phyloP scores from a whole-genome alignment of 2,797 vertebrate species.

The Galagoides demidoff region DNA sequence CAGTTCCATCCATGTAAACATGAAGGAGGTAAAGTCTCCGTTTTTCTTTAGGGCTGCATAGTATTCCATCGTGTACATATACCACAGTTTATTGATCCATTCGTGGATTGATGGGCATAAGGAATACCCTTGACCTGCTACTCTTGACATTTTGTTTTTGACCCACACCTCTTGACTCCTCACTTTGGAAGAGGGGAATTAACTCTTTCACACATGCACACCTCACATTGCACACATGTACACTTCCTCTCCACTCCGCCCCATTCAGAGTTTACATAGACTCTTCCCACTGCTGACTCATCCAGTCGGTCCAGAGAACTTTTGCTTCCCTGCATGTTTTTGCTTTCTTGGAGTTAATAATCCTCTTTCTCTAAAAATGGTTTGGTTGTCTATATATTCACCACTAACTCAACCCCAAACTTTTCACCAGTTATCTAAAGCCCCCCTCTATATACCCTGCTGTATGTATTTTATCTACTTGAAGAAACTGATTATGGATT shows the following conservation, averaged over 20 bases:
- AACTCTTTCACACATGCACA: neutral
- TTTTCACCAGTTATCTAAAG: neutral
- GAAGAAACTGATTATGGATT: neutral
- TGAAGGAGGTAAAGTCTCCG: no score
- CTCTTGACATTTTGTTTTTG: neutral
- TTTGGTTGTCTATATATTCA: neutral
- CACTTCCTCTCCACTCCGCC: neutral
- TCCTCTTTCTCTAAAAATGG: neutral
- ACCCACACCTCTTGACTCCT: neutral
- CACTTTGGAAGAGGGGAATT: neutral
- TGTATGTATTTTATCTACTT: neutral
- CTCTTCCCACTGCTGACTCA: neutral
- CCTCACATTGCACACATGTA: neutral
- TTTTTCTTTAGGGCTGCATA: no score
- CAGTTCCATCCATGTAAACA: no score
- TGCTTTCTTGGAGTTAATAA: neutral
- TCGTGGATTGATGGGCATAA: no score
- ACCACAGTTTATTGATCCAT: no score
- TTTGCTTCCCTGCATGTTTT: neutral
- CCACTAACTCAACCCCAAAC: neutral
- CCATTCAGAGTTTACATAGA: neutral
- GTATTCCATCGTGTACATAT: no score
- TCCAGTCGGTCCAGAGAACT: neutral
- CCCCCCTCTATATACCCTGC: neutral
- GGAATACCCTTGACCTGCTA: neutral